Conservation (phyloP, 1,140 invertebrate genomes). For the Tribolium castaneum region DNA sequence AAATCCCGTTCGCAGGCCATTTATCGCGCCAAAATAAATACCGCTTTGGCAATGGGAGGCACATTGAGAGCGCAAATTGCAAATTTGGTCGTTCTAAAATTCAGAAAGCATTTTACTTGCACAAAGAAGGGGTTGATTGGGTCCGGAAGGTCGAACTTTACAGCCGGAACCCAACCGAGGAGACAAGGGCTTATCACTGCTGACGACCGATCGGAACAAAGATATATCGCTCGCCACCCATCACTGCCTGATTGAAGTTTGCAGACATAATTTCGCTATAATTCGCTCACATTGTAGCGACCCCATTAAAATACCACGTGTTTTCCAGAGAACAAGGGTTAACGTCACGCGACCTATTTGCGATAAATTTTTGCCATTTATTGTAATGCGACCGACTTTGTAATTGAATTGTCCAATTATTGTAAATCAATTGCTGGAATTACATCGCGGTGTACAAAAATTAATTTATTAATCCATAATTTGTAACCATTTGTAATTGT, state of each 20-base stretch:
- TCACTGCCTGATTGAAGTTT: slow-evolving; percentile 25
- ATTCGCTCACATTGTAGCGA: slow-evolving; percentile 18
- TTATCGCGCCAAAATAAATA: neutral
- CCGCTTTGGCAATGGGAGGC: neutral
- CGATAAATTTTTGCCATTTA: neutral
- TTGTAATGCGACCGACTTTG: neutral
- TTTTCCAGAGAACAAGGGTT: neutral
- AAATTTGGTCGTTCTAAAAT: slow-evolving; percentile 33
- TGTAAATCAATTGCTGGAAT: neutral
- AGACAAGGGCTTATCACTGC: slow-evolving; percentile 32
- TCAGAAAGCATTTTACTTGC: slow-evolving; percentile 35
- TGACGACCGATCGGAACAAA: slow-evolving; percentile 34
- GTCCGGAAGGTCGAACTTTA: slow-evolving; percentile 34
- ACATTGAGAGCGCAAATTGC: slow-evolving; percentile 33
- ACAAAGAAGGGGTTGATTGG: slow-evolving; percentile 33
- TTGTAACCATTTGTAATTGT: neutral
- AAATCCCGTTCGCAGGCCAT: neutral
- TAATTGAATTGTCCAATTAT: neutral
- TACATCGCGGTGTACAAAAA: neutral
- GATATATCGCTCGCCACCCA: slow-evolving; percentile 27
- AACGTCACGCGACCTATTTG: neutral
- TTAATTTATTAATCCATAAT: neutral
- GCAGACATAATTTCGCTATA: slow-evolving; percentile 33
- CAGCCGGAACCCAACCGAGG: slow-evolving; percentile 29
- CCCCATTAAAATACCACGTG: slow-evolving; percentile 5